Evolutionary conservation across 2,888 invertebrate genomes (phyloP), one percentile per base, ranked within the genome.

Genomic region (Euspilapteryx auroguttella): DNA sequence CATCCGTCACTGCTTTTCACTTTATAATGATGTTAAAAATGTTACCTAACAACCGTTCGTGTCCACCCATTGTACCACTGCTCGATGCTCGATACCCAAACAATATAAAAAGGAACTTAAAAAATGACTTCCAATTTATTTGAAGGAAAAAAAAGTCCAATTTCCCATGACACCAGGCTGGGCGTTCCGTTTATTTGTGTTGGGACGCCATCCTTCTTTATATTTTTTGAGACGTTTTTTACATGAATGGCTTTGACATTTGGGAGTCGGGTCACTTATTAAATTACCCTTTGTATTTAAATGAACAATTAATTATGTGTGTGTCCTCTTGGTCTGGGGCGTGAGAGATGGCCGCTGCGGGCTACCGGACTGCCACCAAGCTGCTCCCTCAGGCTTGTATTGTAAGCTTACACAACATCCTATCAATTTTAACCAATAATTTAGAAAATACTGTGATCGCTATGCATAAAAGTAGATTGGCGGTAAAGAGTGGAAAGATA

Each of bases 271-370:
- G 58, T 61, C 68, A 69, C 68, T 71, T 73, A 71, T 73, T 75
- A 73, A 73, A 73, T 73, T 71, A 73, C 66, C 61, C 64, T 71
- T 75, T 73, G 69, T 75, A 71, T 73, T 73, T 68, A 69, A 71
- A 73, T 69, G 53, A 53, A 63, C 63, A 61, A 66, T 68, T 68
- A 69, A 69, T 71, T 61, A 55, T 65, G 37, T 47, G 46, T 47
- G 40, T n/a, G n/a, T n/a, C n/a, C n/a, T n/a, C n/a, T n/a, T n/a
- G n/a, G n/a, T n/a, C n/a, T n/a, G n/a, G n/a, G n/a, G n/a, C n/a
- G n/a, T n/a, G n/a, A n/a, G n/a, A n/a, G n/a, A n/a, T n/a, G n/a
- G n/a, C n/a, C n/a, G n/a, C n/a, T n/a, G n/a, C n/a, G n/a, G n/a
- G n/a, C n/a, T n/a, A n/a, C n/a, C n/a, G n/a, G n/a, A n/a, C n/a